These are phyloP conservation scores for Drosophila ananassae DNA, from an alignment of 1,140 invertebrate species.

Conservation along the genomic window DNA sequence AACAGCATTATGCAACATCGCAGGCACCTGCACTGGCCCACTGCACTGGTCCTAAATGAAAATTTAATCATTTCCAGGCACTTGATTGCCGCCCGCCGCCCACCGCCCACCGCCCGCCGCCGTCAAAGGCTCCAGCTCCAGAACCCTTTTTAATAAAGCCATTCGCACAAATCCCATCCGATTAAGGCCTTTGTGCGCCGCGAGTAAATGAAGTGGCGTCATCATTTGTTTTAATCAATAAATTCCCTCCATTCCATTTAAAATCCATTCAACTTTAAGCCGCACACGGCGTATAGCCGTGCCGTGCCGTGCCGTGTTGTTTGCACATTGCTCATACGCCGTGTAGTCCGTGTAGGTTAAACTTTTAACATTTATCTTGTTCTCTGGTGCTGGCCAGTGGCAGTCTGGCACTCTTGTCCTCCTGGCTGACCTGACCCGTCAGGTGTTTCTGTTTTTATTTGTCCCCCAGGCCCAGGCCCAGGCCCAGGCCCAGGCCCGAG, in stretches of 20 bases:
- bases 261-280: not conserved
- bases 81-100: not conserved
- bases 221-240: constrained; percentile 1
- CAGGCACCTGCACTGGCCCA: not conserved
- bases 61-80: not conserved
- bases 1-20: constrained; percentile 11
- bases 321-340: constrained; percentile 1
- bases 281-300: not conserved
- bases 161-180: not conserved
- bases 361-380: constrained; percentile 26
- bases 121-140: too few species aligned
- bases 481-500: too few species aligned
- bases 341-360: not conserved
- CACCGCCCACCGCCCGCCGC: too few species aligned
- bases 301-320: too few species aligned
- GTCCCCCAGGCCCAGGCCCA: not conserved
- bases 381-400: not conserved
- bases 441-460: not conserved
- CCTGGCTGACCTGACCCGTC: not conserved
- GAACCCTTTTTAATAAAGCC: not conserved
- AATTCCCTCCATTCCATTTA: not conserved
- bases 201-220: not conserved
- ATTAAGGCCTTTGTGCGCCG: too few species aligned
- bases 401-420: too few species aligned
- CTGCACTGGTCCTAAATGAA: not conserved